Conservation (phyloP, 2,888 invertebrate species). For the Xestia sexstrigata region DNA sequence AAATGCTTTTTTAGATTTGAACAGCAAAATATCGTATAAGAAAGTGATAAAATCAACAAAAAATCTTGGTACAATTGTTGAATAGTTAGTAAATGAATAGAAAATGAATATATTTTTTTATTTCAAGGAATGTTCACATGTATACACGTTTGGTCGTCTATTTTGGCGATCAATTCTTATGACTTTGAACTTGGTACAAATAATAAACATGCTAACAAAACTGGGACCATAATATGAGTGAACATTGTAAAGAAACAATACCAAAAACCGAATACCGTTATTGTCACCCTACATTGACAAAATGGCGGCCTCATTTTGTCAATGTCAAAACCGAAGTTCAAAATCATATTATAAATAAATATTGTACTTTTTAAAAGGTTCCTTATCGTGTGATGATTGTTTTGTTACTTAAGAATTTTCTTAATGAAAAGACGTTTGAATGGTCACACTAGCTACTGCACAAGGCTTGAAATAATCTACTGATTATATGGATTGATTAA, state of each 20-base stretch:
- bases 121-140: slow-evolving; percentile 87
- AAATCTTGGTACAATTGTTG: slow-evolving; percentile 82
- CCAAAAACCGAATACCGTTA: too few relatives aligned
- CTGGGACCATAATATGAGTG: slow-evolving; percentile 1
- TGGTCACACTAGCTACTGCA: slow-evolving; percentile 80
- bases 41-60: slow-evolving; percentile 72
- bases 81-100: slow-evolving; percentile 68
- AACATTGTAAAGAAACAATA: slow-evolving; percentile 26
- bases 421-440: slow-evolving; percentile 70
- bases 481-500: slow-evolving; percentile 68
- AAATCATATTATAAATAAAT: slow-evolving; percentile 76
- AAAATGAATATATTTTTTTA: slow-evolving; percentile 80
- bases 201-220: slow-evolving; percentile 5
- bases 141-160: slow-evolving; percentile 78
- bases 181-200: slow-evolving; percentile 72
- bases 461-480: slow-evolving; percentile 71
- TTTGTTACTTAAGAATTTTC: slow-evolving; percentile 83
- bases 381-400: slow-evolving; percentile 87
- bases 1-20: slow-evolving; percentile 77
- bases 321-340: slow-evolving; percentile 68
- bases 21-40: slow-evolving; percentile 84
- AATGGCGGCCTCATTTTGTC: neutral
- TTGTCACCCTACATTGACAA: neutral
- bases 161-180: slow-evolving; percentile 70
- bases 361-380: slow-evolving; percentile 85